Evolutionary conservation across 2,113 vertebrate genomes (phyloP).

Genomic region (Melospiza melodia): DNA sequence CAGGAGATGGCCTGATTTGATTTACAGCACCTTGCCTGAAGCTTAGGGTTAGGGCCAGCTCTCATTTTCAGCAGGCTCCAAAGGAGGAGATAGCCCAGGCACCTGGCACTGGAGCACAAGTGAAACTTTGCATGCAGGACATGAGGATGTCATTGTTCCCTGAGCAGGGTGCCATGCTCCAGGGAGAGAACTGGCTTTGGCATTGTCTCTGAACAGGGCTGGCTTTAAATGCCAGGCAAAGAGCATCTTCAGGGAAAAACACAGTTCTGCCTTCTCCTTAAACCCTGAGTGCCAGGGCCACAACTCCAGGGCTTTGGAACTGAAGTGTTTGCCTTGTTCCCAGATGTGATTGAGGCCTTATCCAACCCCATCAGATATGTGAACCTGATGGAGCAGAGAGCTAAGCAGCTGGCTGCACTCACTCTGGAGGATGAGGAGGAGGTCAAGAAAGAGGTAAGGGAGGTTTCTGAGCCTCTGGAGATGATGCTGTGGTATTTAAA

Average conservation of each 20-base stretch:
- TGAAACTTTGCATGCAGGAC: neutral
- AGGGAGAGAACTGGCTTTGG: neutral
- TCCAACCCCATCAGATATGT: constrained; percentile 98
- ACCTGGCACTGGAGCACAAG: neutral
- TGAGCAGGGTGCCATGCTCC: neutral
- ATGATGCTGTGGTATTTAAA: neutral
- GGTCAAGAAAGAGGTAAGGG: constrained; percentile 88
- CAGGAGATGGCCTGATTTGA: neutral
- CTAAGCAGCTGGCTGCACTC: constrained; percentile 91
- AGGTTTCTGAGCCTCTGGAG: neutral
- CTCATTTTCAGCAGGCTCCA: neutral
- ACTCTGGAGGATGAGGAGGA: constrained; percentile 96
- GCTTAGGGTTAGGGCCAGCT: neutral
- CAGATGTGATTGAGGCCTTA: constrained; percentile 96
- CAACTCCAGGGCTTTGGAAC: neutral
- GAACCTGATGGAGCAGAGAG: constrained; percentile 97
- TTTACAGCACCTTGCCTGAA: neutral
- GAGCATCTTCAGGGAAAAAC: neutral
- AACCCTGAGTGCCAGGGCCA: neutral
- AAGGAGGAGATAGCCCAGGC: neutral
- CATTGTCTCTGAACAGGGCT: neutral
- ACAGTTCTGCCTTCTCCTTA: neutral
- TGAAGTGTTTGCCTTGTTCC: constrained; percentile 9
- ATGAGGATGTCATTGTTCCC: neutral
- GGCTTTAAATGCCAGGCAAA: neutral